phyloP scores from a whole-genome alignment of 2,797 vertebrate species.

The Helicolenus hilgendorfi region DNA sequence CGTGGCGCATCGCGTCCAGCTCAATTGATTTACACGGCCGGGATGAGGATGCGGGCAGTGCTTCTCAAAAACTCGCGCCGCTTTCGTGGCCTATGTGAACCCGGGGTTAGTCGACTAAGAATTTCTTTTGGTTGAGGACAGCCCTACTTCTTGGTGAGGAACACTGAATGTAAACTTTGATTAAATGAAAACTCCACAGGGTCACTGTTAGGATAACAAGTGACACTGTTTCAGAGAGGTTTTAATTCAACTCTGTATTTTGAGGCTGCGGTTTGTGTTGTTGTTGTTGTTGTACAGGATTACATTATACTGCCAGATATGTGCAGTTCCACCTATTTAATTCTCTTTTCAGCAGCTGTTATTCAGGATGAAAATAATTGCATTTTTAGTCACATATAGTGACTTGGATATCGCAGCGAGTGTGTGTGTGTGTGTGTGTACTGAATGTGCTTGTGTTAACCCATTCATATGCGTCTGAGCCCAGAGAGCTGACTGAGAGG shows the following conservation, averaged over 20 bases:
- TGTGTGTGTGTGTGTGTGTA: conserved; percentile 16
- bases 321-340: neutral
- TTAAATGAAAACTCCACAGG: neutral
- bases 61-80: too few relatives aligned
- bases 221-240: neutral
- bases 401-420: neutral
- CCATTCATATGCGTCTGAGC: conserved; percentile 54
- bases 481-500: conserved; percentile 68
- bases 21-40: too few relatives aligned
- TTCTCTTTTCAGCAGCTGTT: neutral
- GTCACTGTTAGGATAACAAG: too few relatives aligned
- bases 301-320: neutral
- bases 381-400: neutral
- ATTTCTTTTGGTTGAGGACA: neutral
- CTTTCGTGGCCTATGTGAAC: neutral
- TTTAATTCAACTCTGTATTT: neutral
- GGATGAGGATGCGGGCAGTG: too few relatives aligned
- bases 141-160: neutral
- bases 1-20: too few relatives aligned
- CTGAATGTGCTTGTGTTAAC: neutral
- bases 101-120: neutral
- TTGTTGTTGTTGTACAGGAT: neutral
- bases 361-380: neutral
- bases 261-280: neutral
- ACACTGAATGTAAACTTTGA: neutral